Percentiles rank a stretch among this genome's conserved stretches.
Conservation (phyloP, 2,113 vertebrate species). For the Coreoperca whiteheadi region DNA sequence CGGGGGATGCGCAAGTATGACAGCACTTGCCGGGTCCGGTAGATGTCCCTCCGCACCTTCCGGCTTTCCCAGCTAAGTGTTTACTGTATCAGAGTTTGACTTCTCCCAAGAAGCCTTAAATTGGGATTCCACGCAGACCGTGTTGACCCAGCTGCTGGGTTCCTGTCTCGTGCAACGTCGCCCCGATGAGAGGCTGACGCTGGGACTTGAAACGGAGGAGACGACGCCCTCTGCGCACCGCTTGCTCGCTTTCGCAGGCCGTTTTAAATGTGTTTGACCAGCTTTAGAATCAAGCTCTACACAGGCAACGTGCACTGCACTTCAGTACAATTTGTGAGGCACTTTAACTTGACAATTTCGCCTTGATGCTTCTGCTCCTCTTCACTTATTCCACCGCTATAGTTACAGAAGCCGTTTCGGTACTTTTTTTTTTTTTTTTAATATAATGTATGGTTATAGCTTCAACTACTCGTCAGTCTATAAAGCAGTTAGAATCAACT, state of each 20-base stretch:
- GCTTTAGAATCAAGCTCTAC: slow-evolving; percentile 67
- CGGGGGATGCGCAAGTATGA: slow-evolving; percentile 60
- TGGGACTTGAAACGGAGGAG: not conserved
- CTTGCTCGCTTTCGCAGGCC: slow-evolving; percentile 13
- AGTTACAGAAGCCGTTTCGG: not conserved
- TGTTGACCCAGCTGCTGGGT: slow-evolving; percentile 18
- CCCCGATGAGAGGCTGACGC: slow-evolving; percentile 1
- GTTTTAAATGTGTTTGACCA: slow-evolving; percentile 46
- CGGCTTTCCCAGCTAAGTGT: not conserved
- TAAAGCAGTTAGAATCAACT: not conserved
- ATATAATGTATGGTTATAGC: no score
- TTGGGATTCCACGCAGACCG: not conserved
- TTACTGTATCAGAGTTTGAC: not conserved
- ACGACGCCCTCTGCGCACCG: slow-evolving; percentile 13
- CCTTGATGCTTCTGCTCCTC: not conserved
- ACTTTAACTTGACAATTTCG: not conserved
- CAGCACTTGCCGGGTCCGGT: slow-evolving; percentile 32
- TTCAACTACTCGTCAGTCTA: not conserved
- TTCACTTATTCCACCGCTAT: not conserved
- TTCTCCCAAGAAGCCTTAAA: slow-evolving; percentile 1
- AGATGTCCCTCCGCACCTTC: slow-evolving; percentile 47
- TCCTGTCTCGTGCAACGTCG: slow-evolving; percentile 18
- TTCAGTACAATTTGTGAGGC: not conserved
- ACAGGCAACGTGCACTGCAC: slow-evolving; percentile 1
- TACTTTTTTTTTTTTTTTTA: no score